Conservation (phyloP, 2,113 vertebrate species). For the Fregata magnificens region DNA sequence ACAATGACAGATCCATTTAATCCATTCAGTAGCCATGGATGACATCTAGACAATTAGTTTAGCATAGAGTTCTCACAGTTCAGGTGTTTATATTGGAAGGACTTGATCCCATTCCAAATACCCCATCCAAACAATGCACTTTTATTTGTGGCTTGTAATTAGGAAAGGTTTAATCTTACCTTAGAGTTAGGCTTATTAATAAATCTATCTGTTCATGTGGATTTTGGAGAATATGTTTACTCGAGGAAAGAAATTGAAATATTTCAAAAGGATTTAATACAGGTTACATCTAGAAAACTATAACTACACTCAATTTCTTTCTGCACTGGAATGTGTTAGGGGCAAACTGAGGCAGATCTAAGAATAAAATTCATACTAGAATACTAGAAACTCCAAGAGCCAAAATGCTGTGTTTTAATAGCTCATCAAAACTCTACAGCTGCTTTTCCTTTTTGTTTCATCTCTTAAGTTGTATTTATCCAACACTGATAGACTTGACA, state of each 20-base stretch:
- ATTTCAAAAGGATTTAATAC: background rate
- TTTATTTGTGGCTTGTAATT: background rate
- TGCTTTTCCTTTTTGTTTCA: background rate
- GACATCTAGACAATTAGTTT: background rate
- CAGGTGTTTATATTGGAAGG: background rate
- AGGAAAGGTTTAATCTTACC: background rate
- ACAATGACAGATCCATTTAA: background rate
- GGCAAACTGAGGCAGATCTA: background rate
- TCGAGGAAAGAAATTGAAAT: background rate
- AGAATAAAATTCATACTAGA: background rate
- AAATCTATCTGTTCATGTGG: background rate
- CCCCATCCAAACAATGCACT: background rate
- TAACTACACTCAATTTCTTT: background rate
- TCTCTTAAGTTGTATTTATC: background rate
- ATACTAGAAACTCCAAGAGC: background rate
- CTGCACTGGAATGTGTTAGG: background rate
- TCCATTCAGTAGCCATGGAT: background rate
- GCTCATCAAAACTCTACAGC: background rate
- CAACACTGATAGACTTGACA: background rate
- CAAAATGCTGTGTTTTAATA: background rate
- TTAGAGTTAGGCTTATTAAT: background rate
- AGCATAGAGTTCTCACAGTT: background rate
- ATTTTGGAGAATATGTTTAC: background rate
- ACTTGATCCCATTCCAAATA: background rate
- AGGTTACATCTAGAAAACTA: background rate